phyloP scores from a whole-genome alignment of 2,888 invertebrate genomes.

The Eupithecia dodoneata region DNA sequence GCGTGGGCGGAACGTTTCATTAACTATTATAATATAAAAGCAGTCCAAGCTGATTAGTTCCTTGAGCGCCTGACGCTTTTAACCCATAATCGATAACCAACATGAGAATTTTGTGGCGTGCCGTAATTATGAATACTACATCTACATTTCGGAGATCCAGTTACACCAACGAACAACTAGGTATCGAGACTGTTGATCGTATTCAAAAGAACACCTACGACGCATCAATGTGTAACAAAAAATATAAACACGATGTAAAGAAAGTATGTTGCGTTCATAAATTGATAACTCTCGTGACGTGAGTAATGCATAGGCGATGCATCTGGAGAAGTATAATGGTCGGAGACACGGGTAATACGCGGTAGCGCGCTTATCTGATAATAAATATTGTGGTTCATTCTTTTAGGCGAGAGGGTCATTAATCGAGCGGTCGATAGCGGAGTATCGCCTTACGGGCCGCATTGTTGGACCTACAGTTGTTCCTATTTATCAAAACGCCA shows the following conservation, averaged over 20 bases:
- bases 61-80: conserved; percentile 63
- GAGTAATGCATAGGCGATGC: conserved; percentile 80
- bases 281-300: conserved; percentile 72
- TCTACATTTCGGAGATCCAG: conserved; percentile 40
- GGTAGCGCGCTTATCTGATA: conserved; percentile 83
- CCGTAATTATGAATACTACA: conserved; percentile 43
- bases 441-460: conserved; percentile 80
- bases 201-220: conserved; percentile 57
- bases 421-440: conserved; percentile 80
- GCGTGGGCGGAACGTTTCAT: conserved; percentile 80
- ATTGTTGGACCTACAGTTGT: conserved; percentile 80
- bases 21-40: conserved; percentile 80
- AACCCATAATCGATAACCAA: conserved; percentile 61
- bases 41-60: conserved; percentile 77
- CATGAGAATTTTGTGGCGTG: conserved; percentile 53
- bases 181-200: conserved; percentile 27
- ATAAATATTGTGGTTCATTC: conserved; percentile 84
- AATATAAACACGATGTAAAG: conserved; percentile 67
- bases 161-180: conserved; percentile 26
- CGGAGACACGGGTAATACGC: conserved; percentile 80
- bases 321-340: conserved; percentile 72
- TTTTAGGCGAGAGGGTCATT: conserved; percentile 83
- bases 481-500: conserved; percentile 82
- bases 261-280: conserved; percentile 67
- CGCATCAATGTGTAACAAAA: conserved; percentile 64